A percentile compares a stretch with the other conserved stretches of the same genome.
Conservation (phyloP, 2,888 invertebrate species). For the Zhuqinia jingwanae region DNA sequence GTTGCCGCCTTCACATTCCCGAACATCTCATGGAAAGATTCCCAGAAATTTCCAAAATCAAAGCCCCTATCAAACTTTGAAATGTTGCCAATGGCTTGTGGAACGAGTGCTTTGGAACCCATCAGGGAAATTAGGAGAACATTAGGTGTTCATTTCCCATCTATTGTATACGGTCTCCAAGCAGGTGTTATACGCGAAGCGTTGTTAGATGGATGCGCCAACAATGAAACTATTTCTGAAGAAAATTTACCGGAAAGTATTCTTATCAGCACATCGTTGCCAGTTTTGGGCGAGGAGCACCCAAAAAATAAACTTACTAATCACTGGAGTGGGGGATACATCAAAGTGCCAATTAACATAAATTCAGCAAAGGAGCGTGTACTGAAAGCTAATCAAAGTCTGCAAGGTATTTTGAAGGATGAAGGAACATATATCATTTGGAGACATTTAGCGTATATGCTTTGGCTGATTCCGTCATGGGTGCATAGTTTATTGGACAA, state of each 20-base stretch:
- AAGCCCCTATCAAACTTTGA: slow-evolving; percentile 63
- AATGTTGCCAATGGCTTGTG: slow-evolving; percentile 71
- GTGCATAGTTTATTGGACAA: slow-evolving; percentile 45
- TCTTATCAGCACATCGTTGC: slow-evolving; percentile 60
- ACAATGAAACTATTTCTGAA: background rate
- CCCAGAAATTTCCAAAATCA: slow-evolving; percentile 29
- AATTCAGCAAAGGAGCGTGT: slow-evolving; percentile 53
- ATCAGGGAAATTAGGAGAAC: slow-evolving; percentile 58
- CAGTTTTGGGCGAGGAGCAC: slow-evolving; percentile 58
- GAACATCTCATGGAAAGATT: slow-evolving; percentile 13
- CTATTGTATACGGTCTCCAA: slow-evolving; percentile 68
- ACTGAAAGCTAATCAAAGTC: slow-evolving; percentile 44
- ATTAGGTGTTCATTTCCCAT: slow-evolving; percentile 68
- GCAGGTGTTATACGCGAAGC: slow-evolving; percentile 62
- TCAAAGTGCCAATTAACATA: slow-evolving; percentile 65
- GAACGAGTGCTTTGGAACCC: slow-evolving; percentile 52
- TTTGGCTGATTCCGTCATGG: slow-evolving; percentile 68
- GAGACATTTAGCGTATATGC: slow-evolving; percentile 60
- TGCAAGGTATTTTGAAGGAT: slow-evolving; percentile 37
- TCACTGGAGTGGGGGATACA: slow-evolving; percentile 72
- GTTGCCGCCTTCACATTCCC: slow-evolving; percentile 53
- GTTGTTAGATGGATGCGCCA: slow-evolving; percentile 49
- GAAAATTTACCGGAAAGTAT: slow-evolving; percentile 54
- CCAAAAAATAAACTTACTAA: slow-evolving; percentile 65
- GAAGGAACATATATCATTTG: slow-evolving; percentile 68